phyloP scores from a whole-genome alignment of 1,140 invertebrate species.

The Probaryconus sp. region DNA sequence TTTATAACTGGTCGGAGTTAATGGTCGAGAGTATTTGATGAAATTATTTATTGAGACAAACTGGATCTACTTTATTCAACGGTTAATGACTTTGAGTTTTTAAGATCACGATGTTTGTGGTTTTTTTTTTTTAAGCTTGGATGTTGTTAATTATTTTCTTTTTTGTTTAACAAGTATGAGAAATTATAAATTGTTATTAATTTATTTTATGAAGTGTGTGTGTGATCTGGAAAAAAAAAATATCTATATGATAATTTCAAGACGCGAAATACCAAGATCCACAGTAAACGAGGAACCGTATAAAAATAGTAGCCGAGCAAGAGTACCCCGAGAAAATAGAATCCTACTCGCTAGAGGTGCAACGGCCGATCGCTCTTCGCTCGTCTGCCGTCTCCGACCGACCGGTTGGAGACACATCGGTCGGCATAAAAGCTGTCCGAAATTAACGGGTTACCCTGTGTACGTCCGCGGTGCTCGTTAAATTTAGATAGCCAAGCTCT shows the following conservation, averaged over 20 bases:
- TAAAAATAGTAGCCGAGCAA: constrained; percentile 59
- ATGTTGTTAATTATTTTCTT: no score
- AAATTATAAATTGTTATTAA: no score
- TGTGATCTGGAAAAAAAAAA: constrained; percentile 44
- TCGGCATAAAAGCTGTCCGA: constrained; percentile 67
- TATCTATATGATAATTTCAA: constrained; percentile 46
- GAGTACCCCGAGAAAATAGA: constrained; percentile 59
- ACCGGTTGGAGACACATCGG: constrained; percentile 65
- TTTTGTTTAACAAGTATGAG: no score
- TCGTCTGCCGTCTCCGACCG: constrained; percentile 49
- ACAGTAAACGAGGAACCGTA: constrained; percentile 61
- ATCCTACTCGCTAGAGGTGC: constrained; percentile 60
- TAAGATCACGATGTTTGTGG: no score
- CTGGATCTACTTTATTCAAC: no score
- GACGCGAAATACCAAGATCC: constrained; percentile 52
- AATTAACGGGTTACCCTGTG: constrained; percentile 68
- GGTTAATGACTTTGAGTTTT: no score
- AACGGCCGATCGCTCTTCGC: constrained; percentile 61
- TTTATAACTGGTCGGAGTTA: no score
- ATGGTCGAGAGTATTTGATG: no score
- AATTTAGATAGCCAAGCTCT: constrained; percentile 68
- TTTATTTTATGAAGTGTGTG: constrained; percentile 8
- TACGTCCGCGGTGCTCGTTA: constrained; percentile 67
- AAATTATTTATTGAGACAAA: no score
- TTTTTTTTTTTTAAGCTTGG: no score